A percentile compares a stretch with the other conserved stretches of the same genome.
phyloP scores from a whole-genome alignment of 1,140 invertebrate species.

The Apis florea region DNA sequence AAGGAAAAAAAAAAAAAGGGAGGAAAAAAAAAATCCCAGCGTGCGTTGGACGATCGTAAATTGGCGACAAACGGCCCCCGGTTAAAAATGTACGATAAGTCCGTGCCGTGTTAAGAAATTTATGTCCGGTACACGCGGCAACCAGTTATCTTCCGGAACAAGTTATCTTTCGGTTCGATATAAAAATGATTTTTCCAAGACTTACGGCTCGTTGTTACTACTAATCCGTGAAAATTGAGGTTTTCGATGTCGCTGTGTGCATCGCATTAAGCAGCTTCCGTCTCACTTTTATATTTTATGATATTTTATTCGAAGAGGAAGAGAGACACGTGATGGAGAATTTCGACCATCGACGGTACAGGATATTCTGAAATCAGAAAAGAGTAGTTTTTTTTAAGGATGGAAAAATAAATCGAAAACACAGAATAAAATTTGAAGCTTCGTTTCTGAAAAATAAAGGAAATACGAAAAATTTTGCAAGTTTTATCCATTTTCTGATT shows the following conservation, averaged over 20 bases:
- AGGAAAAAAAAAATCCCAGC: constrained; percentile 8
- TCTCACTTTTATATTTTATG: neutral
- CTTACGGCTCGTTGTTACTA: constrained; percentile 2
- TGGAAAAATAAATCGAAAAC: no score
- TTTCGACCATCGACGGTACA: neutral
- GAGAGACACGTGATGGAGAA: neutral
- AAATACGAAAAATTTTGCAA: no score
- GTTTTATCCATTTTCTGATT: no score
- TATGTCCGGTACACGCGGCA: neutral
- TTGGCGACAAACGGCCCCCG: neutral
- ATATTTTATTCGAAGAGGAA: neutral
- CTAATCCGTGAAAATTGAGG: no score
- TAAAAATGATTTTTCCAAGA: constrained; percentile 10
- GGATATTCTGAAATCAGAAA: no score
- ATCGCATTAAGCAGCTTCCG: neutral
- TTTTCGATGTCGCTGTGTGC: neutral
- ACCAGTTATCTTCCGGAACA: constrained; percentile 2
- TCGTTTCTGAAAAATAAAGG: no score
- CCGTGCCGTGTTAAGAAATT: constrained; percentile 15
- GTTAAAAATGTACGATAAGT: constrained; percentile 29
- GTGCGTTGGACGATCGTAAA: constrained; percentile 13
- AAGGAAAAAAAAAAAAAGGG: no score
- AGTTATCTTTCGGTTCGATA: constrained; percentile 10
- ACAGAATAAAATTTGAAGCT: no score
- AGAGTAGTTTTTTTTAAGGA: no score